Evolutionary conservation across 2,888 invertebrate genomes (phyloP).

Genomic region (Macaria liturata): DNA sequence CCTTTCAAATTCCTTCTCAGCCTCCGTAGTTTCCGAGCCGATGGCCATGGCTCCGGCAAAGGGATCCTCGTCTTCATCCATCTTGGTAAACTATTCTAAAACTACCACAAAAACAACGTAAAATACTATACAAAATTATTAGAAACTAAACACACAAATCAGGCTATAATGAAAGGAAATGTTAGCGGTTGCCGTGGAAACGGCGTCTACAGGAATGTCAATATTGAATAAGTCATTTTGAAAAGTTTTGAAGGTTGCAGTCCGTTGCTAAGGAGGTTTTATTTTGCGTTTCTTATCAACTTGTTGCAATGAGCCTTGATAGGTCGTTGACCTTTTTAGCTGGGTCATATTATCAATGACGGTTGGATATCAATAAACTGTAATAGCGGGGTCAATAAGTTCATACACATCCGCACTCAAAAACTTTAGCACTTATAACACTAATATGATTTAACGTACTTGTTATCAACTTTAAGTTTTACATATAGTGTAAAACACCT

Average conservation of each 20-base stretch:
- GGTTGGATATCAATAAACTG: too few relatives aligned
- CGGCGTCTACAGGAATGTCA: constrained; percentile 18
- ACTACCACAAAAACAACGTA: constrained; percentile 35
- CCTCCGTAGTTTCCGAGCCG: constrained; percentile 72
- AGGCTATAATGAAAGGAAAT: constrained; percentile 9
- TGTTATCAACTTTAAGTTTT: too few relatives aligned
- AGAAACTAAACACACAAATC: constrained; percentile 8
- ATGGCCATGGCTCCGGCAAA: constrained; percentile 59
- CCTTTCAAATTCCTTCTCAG: constrained; percentile 69
- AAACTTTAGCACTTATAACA: too few relatives aligned
- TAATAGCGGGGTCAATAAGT: too few relatives aligned
- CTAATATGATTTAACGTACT: too few relatives aligned
- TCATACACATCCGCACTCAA: too few relatives aligned
- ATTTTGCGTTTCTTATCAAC: neutral
- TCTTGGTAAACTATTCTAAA: constrained; percentile 36
- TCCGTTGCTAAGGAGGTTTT: constrained; percentile 16
- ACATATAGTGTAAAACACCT: too few relatives aligned
- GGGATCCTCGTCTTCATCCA: constrained; percentile 61
- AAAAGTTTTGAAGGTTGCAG: constrained; percentile 2
- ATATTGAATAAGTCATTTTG: too few relatives aligned
- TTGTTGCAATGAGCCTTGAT: constrained; percentile 3
- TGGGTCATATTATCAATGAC: too few relatives aligned
- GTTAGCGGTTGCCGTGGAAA: constrained; percentile 39
- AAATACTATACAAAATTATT: constrained; percentile 36
- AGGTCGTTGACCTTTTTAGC: neutral